Evolutionary conservation across 2,888 invertebrate species (phyloP).

Genomic region (Drosophila paramelanica): DNA sequence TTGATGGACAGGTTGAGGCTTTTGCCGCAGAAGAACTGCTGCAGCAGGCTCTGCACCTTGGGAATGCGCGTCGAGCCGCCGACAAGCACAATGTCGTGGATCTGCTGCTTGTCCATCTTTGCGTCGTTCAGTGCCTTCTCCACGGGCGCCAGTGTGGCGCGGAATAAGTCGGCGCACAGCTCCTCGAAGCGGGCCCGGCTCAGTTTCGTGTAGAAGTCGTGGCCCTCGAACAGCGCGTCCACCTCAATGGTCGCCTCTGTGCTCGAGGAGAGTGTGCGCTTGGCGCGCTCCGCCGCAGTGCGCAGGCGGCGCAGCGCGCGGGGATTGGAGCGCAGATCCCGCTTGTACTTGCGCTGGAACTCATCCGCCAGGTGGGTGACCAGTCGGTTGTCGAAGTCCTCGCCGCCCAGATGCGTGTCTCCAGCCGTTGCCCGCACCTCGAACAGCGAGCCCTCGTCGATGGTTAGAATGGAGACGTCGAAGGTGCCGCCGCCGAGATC

Average conservation of each 20-base stretch:
- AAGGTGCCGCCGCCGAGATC: conserved; percentile 28
- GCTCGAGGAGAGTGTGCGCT: conserved; percentile 39
- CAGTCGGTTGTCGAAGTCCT: conserved; percentile 29
- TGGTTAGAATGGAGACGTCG: conserved; percentile 32
- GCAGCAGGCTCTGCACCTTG: conserved; percentile 34
- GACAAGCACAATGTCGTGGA: conserved; percentile 39
- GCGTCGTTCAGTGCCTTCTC: conserved; percentile 39
- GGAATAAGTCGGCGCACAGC: conserved; percentile 34
- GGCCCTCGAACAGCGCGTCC: conserved; percentile 38
- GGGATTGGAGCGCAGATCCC: conserved; percentile 11
- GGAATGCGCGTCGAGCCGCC: conserved; percentile 43
- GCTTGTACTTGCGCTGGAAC: conserved; percentile 36
- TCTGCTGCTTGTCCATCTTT: conserved; percentile 41
- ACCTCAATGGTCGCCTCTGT: conserved; percentile 37
- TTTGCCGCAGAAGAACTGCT: conserved; percentile 40
- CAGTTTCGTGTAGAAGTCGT: conserved; percentile 32
- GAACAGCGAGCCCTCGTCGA: conserved; percentile 27
- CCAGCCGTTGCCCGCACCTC: conserved; percentile 29
- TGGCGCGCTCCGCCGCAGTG: conserved; percentile 39
- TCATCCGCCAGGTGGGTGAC: conserved; percentile 38
- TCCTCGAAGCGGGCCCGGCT: conserved; percentile 28
- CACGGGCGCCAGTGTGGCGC: conserved; percentile 33
- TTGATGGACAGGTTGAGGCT: conserved; percentile 38
- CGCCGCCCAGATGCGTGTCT: conserved; percentile 32
- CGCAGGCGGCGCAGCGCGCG: conserved; percentile 22